phyloP scores from a whole-genome alignment of 2,113 vertebrate genomes.

The Oncorhynchus mykiss region DNA sequence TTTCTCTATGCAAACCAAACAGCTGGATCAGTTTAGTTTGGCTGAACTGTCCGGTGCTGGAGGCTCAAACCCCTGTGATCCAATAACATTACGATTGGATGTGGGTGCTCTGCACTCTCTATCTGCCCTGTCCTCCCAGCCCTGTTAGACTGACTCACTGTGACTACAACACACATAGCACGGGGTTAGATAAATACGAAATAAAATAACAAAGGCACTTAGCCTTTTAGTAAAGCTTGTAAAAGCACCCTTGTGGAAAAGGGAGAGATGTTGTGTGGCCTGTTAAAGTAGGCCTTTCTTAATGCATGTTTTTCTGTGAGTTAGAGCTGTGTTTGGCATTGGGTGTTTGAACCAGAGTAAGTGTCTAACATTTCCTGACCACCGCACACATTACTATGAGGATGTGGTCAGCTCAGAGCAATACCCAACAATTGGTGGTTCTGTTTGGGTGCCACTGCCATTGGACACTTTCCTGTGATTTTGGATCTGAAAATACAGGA shows the following conservation, averaged over 20 bases:
- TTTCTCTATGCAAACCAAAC: constrained; percentile 35
- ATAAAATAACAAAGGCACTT: constrained; percentile 15
- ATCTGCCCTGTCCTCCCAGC: background rate
- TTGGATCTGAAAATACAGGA: constrained; percentile 24
- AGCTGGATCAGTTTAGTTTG: constrained; percentile 60
- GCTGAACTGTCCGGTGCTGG: constrained; percentile 35
- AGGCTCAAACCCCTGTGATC: constrained; percentile 32
- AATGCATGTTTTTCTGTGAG: constrained; percentile 27
- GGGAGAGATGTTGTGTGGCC: constrained; percentile 20
- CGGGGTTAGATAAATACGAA: constrained; percentile 11
- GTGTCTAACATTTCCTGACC: background rate
- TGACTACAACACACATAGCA: background rate
- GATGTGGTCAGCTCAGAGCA: constrained; percentile 21
- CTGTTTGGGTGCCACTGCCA: constrained; percentile 27
- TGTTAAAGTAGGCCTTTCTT: constrained; percentile 31
- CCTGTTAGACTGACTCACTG: background rate
- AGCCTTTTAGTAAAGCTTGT: constrained; percentile 5
- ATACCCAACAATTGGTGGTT: constrained; percentile 13
- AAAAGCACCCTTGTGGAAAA: constrained; percentile 7
- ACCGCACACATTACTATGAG: constrained; percentile 2
- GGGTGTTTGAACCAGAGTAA: background rate
- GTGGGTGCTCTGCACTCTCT: background rate
- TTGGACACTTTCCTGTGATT: constrained; percentile 21
- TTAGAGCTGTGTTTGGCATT: background rate
- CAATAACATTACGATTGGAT: constrained; percentile 22